Conservation (phyloP, 2,113 vertebrate species). For the Chlamydotis undulata region DNA sequence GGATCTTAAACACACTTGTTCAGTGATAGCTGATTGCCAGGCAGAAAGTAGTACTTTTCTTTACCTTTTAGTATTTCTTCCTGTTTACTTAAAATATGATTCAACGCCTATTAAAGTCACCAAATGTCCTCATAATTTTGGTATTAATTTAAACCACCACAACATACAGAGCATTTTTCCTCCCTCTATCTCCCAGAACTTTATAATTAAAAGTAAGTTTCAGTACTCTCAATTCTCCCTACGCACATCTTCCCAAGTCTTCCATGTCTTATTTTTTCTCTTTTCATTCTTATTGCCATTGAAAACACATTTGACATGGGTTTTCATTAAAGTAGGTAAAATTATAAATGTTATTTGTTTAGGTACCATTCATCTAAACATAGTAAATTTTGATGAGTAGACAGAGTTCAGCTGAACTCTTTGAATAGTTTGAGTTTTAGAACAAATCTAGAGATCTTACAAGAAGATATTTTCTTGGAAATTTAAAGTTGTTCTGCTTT, state of each 20-base stretch:
- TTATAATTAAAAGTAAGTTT: neutral
- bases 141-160: neutral
- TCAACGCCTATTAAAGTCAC: neutral
- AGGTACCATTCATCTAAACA: neutral
- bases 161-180: accelerated
- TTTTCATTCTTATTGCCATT: neutral
- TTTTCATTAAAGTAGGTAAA: neutral
- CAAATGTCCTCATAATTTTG: neutral
- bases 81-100: neutral
- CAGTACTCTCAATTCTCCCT: neutral
- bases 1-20: neutral
- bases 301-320: neutral
- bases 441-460: neutral
- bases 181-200: neutral
- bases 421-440: neutral
- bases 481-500: neutral
- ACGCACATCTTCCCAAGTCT: neutral
- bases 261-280: neutral
- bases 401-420: neutral
- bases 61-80: neutral
- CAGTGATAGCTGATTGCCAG: neutral
- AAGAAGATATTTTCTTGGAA: neutral
- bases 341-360: neutral
- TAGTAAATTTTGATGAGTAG: neutral
- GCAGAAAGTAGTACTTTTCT: neutral